Conservation (phyloP, 1,140 invertebrate species). For the Plodia interpunctella region DNA sequence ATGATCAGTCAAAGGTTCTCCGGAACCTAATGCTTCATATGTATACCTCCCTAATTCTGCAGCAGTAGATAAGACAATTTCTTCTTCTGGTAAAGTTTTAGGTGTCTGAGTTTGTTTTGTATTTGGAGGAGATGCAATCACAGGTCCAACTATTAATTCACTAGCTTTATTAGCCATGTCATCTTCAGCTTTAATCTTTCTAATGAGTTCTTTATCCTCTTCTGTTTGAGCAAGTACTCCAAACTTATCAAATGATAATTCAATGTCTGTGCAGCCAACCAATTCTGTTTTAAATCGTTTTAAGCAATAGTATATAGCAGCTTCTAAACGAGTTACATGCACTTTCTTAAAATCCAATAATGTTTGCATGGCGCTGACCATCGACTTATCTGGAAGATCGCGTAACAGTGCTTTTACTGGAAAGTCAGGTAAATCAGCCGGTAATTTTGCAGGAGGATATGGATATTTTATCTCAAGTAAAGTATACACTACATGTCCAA, state of each 20-base stretch:
- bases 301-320: constrained; percentile 78
- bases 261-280: constrained; percentile 70
- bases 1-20: constrained; percentile 76
- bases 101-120: constrained; percentile 78
- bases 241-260: constrained; percentile 68
- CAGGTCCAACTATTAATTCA: constrained; percentile 37
- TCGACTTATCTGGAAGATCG: constrained; percentile 63
- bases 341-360: constrained; percentile 71
- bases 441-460: constrained; percentile 43
- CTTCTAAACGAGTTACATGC: constrained; percentile 73
- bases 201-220: constrained; percentile 55
- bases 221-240: constrained; percentile 43
- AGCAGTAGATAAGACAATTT: constrained; percentile 64
- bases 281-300: constrained; percentile 74
- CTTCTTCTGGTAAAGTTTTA: constrained; percentile 77
- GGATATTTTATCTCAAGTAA: constrained; percentile 78
- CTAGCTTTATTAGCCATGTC: constrained; percentile 41
- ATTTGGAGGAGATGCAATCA: constrained; percentile 37
- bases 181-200: constrained; percentile 55
- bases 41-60: constrained; percentile 78
- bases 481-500: constrained; percentile 78
- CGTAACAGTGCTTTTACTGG: constrained; percentile 70
- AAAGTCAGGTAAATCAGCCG: constrained; percentile 59
- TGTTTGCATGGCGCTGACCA: constrained; percentile 62
- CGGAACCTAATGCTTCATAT: constrained; percentile 74